phyloP scores from a whole-genome alignment of 2,797 vertebrate genomes.

The Hypotaenidia okinawae region DNA sequence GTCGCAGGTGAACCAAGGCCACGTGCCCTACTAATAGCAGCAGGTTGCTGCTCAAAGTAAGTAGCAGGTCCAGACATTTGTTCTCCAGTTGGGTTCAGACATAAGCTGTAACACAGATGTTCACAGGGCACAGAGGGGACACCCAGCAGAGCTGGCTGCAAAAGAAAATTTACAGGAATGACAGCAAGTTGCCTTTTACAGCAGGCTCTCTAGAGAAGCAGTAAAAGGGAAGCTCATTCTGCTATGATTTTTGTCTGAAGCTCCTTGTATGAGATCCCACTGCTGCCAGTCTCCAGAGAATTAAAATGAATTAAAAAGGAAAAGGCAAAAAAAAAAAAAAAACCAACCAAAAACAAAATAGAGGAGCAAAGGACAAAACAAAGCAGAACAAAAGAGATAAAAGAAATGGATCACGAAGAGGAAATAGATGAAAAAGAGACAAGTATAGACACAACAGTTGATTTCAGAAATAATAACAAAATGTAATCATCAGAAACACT shows the following conservation, averaged over 20 bases:
- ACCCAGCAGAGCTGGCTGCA: slow-evolving; percentile 49
- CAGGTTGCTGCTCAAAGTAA: slow-evolving; percentile 52
- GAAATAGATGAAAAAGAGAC: background rate
- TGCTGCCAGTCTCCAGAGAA: background rate
- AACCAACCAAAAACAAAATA: background rate
- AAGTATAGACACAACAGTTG: background rate
- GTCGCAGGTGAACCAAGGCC: slow-evolving; percentile 19
- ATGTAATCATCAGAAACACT: fast-evolving
- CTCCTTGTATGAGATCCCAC: background rate
- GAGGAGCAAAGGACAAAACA: background rate
- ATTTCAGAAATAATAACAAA: background rate
- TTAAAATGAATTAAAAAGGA: background rate
- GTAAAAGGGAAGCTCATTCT: slow-evolving; percentile 12
- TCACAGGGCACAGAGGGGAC: slow-evolving; percentile 64
- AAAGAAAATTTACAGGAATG: slow-evolving; percentile 60
- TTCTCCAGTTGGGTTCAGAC: slow-evolving; percentile 36
- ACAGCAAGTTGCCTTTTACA: slow-evolving; percentile 57
- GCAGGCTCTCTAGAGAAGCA: slow-evolving; percentile 19
- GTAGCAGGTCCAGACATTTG: slow-evolving; percentile 57
- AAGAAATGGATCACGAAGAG: background rate
- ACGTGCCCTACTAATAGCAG: slow-evolving; percentile 24
- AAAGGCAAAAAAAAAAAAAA: background rate
- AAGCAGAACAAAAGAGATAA: background rate
- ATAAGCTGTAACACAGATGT: slow-evolving; percentile 60
- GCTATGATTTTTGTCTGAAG: background rate